These are phyloP conservation scores for Daktulosphaira vitifoliae DNA, from an alignment of 1,140 invertebrate genomes.

Conservation along the genomic window DNA sequence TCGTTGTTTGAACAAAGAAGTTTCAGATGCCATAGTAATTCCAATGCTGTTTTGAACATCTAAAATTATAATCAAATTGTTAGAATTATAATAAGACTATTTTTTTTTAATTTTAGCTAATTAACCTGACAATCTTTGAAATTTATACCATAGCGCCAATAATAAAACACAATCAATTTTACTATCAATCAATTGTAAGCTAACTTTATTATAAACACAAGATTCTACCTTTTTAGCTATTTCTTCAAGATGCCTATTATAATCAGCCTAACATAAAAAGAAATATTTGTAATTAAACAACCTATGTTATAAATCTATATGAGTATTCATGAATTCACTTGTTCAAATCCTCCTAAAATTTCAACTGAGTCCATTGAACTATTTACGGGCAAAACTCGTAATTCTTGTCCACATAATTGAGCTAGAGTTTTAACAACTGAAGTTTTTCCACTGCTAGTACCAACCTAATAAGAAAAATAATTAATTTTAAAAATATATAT, in stretches of 20 bases:
- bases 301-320: too few species aligned
- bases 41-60: background rate
- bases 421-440: slow-evolving; percentile 68
- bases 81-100: background rate
- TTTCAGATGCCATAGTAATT: slow-evolving; percentile 30
- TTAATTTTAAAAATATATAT: too few species aligned
- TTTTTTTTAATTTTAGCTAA: background rate
- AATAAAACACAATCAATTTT: background rate
- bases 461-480: slow-evolving; percentile 55
- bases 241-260: slow-evolving; percentile 31
- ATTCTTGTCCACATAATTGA: slow-evolving; percentile 58
- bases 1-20: slow-evolving; percentile 24
- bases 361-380: slow-evolving; percentile 92
- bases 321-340: slow-evolving; percentile 66
- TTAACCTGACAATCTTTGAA: slow-evolving; percentile 32
- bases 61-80: background rate
- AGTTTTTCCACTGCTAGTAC: slow-evolving; percentile 74
- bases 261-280: slow-evolving; percentile 25
- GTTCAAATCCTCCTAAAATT: slow-evolving; percentile 91
- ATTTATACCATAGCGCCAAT: slow-evolving; percentile 20
- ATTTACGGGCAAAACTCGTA: slow-evolving; percentile 76
- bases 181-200: background rate
- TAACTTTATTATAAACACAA: background rate
- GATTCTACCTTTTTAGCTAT: slow-evolving; percentile 22
- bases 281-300: too few species aligned